These are phyloP conservation scores for Acanthoscelides obtectus DNA, from an alignment of 2,888 invertebrate genomes.

Conservation along the genomic window DNA sequence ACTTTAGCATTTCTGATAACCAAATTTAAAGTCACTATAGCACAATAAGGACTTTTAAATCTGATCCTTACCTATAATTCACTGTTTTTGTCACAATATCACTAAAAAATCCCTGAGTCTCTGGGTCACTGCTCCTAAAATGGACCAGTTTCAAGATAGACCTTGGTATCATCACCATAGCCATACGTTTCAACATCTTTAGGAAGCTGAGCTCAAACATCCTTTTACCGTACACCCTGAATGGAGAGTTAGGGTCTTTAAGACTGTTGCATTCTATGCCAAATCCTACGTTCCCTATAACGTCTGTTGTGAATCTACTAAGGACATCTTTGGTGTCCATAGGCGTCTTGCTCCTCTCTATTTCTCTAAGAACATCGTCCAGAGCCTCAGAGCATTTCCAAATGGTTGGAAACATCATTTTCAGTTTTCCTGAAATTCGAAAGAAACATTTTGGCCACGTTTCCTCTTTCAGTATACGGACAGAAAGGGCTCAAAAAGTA, in stretches of 20 bases:
- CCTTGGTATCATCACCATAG: conserved; percentile 19
- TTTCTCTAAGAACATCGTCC: conserved; percentile 44
- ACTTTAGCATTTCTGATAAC: too few species aligned
- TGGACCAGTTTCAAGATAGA: conserved; percentile 21
- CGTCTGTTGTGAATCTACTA: conserved; percentile 55
- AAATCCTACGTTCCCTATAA: conserved; percentile 57
- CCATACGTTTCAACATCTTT: conserved; percentile 9
- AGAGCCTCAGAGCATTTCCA: conserved; percentile 53
- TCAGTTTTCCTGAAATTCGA: conserved; percentile 50
- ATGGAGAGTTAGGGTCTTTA: conserved; percentile 49
- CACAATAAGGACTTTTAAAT: too few species aligned
- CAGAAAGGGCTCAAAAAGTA: too few species aligned
- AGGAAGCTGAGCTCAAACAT: conserved; percentile 20
- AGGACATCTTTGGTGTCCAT: conserved; percentile 47
- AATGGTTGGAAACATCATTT: conserved; percentile 58
- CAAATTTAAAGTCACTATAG: too few species aligned
- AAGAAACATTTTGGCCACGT: neutral
- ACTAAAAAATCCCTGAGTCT: conserved; percentile 45
- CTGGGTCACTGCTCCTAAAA: conserved; percentile 25
- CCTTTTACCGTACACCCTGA: conserved; percentile 33
- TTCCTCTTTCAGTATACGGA: neutral
- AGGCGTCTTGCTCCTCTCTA: conserved; percentile 33
- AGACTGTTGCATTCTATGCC: conserved; percentile 56
- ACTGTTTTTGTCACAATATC: conserved; percentile 43
- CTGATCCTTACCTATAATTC: neutral